Evolutionary conservation across 2,888 invertebrate species (phyloP).

Genomic region (Cheilosia pagana): DNA sequence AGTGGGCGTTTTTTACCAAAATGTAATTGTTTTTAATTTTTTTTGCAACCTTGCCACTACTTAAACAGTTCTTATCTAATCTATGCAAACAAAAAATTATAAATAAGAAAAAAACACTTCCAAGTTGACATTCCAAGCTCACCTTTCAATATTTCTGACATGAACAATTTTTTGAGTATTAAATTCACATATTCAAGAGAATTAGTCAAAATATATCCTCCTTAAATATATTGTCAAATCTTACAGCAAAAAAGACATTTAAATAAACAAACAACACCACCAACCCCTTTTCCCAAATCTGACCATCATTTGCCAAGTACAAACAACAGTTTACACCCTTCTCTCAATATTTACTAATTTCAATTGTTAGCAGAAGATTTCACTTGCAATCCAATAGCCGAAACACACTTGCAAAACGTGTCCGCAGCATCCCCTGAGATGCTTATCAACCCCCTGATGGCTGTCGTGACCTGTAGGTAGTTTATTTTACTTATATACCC

Average conservation of each 20-base stretch:
- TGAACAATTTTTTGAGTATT: no score
- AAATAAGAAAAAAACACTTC: no score
- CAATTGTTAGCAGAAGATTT: slow-evolving; percentile 68
- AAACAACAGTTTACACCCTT: slow-evolving; percentile 69
- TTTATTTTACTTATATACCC: slow-evolving; percentile 56
- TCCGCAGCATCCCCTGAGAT: slow-evolving; percentile 63
- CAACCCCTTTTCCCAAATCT: slow-evolving; percentile 9
- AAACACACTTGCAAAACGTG: slow-evolving; percentile 71
- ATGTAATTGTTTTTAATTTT: no score
- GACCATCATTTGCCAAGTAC: slow-evolving; percentile 56
- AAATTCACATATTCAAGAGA: no score
- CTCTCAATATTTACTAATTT: slow-evolving; percentile 59
- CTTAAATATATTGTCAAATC: not conserved
- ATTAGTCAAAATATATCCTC: no score
- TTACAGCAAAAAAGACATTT: not conserved
- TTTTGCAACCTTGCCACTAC: no score
- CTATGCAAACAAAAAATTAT: no score
- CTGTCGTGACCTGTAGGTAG: slow-evolving; percentile 16
- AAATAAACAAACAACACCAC: slow-evolving; percentile 1
- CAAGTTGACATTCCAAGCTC: no score
- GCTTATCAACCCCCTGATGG: slow-evolving; percentile 44
- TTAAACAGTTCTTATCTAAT: no score
- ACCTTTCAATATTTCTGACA: no score
- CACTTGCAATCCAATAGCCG: slow-evolving; percentile 70
- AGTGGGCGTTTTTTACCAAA: no score